Evolutionary conservation across 2,113 vertebrate species (phyloP), one percentile per base, ranked within the genome.

Genomic region (Ictalurus punctatus): DNA sequence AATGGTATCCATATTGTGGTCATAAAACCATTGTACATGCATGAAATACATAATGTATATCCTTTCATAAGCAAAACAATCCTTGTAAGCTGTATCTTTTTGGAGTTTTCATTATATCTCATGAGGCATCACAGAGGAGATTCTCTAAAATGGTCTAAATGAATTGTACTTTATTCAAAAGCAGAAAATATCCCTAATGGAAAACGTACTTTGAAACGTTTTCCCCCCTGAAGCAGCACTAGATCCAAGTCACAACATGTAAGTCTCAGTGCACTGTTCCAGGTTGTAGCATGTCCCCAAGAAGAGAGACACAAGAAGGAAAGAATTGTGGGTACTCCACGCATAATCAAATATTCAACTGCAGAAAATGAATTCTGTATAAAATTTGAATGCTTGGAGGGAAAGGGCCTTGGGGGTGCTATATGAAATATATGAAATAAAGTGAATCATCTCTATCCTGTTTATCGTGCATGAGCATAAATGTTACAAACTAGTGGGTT

Each of bases 401-500:
- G 90, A 89, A 56, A 92, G 92, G 88, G 89, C 89, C 92, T 90
- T 85, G 87, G 90, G 92, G 94, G 92, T 93, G 91, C 93, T 94
- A 89, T 48, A 48, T 48, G 6, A 7, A 86, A 73, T 93, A 90
- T 90, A 91, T 92, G 89, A 92, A 93, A 92, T 92, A 91, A 92
- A 94, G 93, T 92, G 94, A 90, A 91, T 92, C 91, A 90, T 92
- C 92, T 91, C 87, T 71, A 88, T 86, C 88, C 86, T 92, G 95
- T 95, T 93, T 90, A 95, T 95, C 92, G 95, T 95, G 91, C 91
- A 95, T 95, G 94, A 93, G 93, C 91, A 93, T 94, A 95, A 95
- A 95, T 94, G 95, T 94, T 95, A 94, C 92, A 94, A 94, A 95
- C 90, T 93, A 86, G 87, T 78, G 89, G 88, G 92, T 92, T 92